Percentiles rank a stretch among this genome's conserved stretches.
phyloP scores from a whole-genome alignment of 2,888 invertebrate genomes.

The Amiota minor region DNA sequence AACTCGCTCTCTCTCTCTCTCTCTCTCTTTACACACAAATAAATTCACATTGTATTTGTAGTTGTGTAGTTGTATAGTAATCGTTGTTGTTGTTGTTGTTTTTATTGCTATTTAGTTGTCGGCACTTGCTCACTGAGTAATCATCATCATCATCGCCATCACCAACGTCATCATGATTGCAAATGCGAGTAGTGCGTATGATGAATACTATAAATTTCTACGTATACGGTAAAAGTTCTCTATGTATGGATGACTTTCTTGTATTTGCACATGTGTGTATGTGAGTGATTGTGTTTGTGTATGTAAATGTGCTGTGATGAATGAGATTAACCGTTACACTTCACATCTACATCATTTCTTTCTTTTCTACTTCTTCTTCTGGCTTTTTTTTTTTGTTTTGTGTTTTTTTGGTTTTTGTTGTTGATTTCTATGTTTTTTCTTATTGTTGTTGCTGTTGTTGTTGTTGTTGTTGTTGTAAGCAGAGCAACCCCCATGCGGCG shows the following conservation, averaged over 20 bases:
- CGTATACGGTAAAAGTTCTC: too few species aligned
- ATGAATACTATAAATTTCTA: conserved; percentile 19
- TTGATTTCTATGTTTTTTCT: conserved; percentile 11
- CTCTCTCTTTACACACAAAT: neutral
- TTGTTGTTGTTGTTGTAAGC: conserved; percentile 22
- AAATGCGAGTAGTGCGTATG: conserved; percentile 21
- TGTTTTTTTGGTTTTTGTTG: conserved; percentile 1
- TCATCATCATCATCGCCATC: neutral
- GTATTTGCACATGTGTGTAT: neutral
- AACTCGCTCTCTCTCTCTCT: neutral
- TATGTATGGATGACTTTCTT: too few species aligned
- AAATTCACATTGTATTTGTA: neutral
- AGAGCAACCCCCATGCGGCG: conserved; percentile 40
- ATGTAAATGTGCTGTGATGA: conserved; percentile 60
- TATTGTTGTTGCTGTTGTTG: too few species aligned
- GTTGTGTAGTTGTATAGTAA: too few species aligned
- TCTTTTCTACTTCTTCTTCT: conserved; percentile 6
- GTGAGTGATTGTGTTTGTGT: conserved; percentile 33
- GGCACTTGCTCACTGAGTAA: neutral
- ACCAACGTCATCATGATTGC: neutral
- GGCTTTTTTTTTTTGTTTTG: conserved; percentile 6
- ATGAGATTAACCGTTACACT: conserved; percentile 65
- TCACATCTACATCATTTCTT: conserved; percentile 1
- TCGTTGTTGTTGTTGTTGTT: neutral
- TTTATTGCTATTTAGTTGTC: neutral